Base-by-base conservation (phyloP, 1,140 invertebrate genomes). In the Apis cerana region DNA sequence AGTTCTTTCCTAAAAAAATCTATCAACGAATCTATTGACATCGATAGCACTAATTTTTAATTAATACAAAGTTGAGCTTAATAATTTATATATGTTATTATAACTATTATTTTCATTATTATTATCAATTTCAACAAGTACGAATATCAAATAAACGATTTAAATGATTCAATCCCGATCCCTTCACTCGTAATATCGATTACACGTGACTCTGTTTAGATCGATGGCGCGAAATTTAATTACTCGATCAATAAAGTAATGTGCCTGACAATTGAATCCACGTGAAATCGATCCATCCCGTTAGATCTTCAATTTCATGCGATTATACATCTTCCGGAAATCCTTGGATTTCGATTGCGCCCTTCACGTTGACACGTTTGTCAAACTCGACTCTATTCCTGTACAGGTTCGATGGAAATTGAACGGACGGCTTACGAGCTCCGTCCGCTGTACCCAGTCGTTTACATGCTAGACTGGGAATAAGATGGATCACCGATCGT, bases 401-500 rank as follows among this genome's bases (percentile, higher is more conserved):
- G 59, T 56, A 62, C 62, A 70, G 33, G 23, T 67, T 65, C 56
- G 85, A 84, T 84, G 85, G 78, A 84, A 87, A 87, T 84, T 77
- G 82, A 85, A 88, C 82, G 77, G 77, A 59, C 84, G 74, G 86
- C 82, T 84, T 81, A 74, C 74, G 82, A 75, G 82, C 76, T 59
- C 62, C 75, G 77, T 69, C 48, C 82, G 77, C 19, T 85, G 82
- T 74, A 87, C 75, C 59, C 62, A 87, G 69, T 88, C 87, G 77
- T 82, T 87, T 88, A 85, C 87, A 87, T 75, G 80, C 70, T 52
- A 78, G 74, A 80, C 54, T 61, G 50, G 33, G 80, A 54, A 70
- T 87, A 88, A 85, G 86, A 88, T 69, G 85, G 83, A 87, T 88
- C 85, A 59, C 64, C 78, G 85, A 83, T 80, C 79, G 62, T 81